Evolutionary conservation across 2,888 invertebrate species (phyloP), one percentile per base, ranked within the genome.

Genomic region (Trissolcus japonicus): DNA sequence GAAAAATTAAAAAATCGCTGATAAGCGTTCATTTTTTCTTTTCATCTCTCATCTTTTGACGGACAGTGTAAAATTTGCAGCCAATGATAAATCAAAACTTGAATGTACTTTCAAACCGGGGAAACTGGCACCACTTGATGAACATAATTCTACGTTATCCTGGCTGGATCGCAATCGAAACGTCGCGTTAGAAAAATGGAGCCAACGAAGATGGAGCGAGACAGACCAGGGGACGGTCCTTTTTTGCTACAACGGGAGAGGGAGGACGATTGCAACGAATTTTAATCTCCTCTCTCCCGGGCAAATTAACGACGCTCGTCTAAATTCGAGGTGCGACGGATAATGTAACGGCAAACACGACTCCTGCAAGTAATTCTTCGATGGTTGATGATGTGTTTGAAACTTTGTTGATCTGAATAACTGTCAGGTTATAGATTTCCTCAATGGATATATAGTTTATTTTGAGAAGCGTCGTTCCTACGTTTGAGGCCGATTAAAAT

Each of bases 371-470:
- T 43, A 35, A 7, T 35, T 35, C 35, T 35, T 35, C 35, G 35
- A 9, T 35, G 25, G 25, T 25, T 25, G n/a, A 25, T 25, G 25
- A 4, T 4, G 35, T 56, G 56, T 65, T 65, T 65, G 56, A 21
- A 66, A 66, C 51, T 51, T 56, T 51, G 57, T 51, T 51, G 66
- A 66, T 66, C 25, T 50, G 25, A 66, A 66, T 66, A 66, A 66
- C 50, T n/a, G 50, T 57, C 66, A 51, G 41, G 55, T 57, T 66
- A n/a, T 41, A 9, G 35, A 35, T 35, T 35, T 35, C 35, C 7
- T 35, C 35, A 35, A 7, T 35, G 35, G 35, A 35, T 35, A n/a
- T n/a, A n/a, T n/a, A 35, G 35, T 35, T 35, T 35, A 35, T 35
- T 11, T 35, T 35, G 35, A 35, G 11, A 35, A 35, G 35, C 35